Evolutionary conservation across 1,140 invertebrate genomes (phyloP).

Genomic region (Hyles euphorbiae): DNA sequence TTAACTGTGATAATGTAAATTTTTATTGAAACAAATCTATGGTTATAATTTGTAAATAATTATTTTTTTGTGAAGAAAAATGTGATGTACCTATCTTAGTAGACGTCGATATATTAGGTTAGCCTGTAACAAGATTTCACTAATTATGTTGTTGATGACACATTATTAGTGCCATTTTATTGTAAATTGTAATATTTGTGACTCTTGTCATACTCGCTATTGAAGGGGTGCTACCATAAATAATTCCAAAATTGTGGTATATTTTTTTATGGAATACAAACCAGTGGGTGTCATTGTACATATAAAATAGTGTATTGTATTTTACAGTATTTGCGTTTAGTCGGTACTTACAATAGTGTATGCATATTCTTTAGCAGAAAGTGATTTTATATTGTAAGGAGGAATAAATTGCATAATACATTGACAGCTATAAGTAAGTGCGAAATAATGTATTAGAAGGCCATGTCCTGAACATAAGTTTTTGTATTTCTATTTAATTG

Average conservation of each 20-base stretch:
- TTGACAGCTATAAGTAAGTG: constrained; percentile 67
- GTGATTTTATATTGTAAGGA: constrained; percentile 72
- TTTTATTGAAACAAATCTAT: constrained; percentile 73
- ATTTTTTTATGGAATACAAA: constrained; percentile 73
- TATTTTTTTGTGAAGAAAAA: constrained; percentile 52
- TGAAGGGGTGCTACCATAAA: constrained; percentile 77
- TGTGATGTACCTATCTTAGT: constrained; percentile 68
- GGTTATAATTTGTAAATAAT: constrained; percentile 65
- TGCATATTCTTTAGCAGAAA: constrained; percentile 70
- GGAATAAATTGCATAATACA: constrained; percentile 69
- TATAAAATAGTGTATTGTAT: constrained; percentile 69
- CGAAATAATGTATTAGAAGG: constrained; percentile 64
- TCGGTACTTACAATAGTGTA: constrained; percentile 72
- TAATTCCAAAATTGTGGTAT: constrained; percentile 76
- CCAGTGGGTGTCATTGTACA: constrained; percentile 74
- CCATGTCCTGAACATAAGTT: constrained; percentile 66
- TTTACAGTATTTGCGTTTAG: constrained; percentile 73
- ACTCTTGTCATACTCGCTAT: constrained; percentile 77
- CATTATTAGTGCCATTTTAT: constrained; percentile 74
- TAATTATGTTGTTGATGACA: constrained; percentile 68
- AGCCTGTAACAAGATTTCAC: constrained; percentile 76
- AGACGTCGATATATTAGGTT: constrained; percentile 68
- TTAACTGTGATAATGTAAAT: constrained; percentile 74
- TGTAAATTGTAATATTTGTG: constrained; percentile 73
- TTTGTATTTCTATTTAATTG: constrained; percentile 75